Evolutionary conservation across 2,888 invertebrate species (phyloP).

Genomic region (Platycheirus albimanus): DNA sequence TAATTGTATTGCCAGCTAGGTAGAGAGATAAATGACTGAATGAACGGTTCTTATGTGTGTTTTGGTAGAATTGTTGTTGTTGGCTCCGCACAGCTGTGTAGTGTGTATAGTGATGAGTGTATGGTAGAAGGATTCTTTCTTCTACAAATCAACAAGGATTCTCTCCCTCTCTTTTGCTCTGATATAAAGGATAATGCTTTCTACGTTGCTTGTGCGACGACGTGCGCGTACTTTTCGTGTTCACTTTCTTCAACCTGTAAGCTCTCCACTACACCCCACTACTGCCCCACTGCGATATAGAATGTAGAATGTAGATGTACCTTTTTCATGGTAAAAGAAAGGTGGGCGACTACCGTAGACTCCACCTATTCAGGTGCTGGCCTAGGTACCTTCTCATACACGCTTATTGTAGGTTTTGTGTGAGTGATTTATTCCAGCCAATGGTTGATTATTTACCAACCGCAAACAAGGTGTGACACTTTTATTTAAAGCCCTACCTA

Average conservation of each 20-base stretch:
- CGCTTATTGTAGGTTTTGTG: constrained; percentile 73
- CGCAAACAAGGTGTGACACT: constrained; percentile 80
- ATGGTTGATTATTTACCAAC: constrained; percentile 82
- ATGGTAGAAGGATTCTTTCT: constrained; percentile 66
- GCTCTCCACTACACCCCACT: constrained; percentile 36
- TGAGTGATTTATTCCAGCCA: constrained; percentile 82
- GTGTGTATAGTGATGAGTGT: constrained; percentile 17
- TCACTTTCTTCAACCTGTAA: constrained; percentile 67
- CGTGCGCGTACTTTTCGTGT: constrained; percentile 72
- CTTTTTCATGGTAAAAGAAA: constrained; percentile 73
- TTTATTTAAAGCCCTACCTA: constrained; percentile 72
- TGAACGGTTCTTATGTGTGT: constrained; percentile 67
- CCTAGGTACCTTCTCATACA: constrained; percentile 70
- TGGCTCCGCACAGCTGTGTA: constrained; percentile 28
- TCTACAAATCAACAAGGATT: constrained; percentile 71
- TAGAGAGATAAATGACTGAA: constrained; percentile 70
- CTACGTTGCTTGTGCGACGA: constrained; percentile 67
- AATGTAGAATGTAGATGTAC: too few relatives aligned
- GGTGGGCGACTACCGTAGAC: constrained; percentile 73
- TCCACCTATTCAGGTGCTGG: constrained; percentile 74
- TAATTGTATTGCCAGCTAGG: constrained; percentile 72
- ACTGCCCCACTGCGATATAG: background rate
- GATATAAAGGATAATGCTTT: constrained; percentile 10
- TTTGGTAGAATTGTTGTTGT: constrained; percentile 1
- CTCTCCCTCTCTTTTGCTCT: constrained; percentile 63